phyloP scores from a whole-genome alignment of 2,797 vertebrate genomes.

The Tarsius wallacei region DNA sequence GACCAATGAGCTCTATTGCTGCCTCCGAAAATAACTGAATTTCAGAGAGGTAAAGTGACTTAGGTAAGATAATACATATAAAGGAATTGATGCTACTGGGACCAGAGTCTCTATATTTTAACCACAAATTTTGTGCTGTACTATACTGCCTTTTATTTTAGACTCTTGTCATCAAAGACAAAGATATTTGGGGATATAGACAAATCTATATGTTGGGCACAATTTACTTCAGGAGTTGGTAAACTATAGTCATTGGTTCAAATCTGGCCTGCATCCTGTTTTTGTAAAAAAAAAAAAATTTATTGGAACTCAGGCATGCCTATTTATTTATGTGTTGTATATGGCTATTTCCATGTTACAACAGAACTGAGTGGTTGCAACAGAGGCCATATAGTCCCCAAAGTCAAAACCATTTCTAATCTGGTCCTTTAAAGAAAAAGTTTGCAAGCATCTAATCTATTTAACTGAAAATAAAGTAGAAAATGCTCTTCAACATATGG shows the following conservation, averaged over 20 bases:
- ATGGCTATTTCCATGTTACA: not conserved
- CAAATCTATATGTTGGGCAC: not conserved
- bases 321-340: not conserved
- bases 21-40: not conserved
- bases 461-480: not conserved
- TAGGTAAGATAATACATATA: not conserved
- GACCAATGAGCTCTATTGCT: not conserved
- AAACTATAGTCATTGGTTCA: not conserved
- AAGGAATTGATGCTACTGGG: not conserved
- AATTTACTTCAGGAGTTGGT: not conserved
- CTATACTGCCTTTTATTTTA: slow-evolving; percentile 23
- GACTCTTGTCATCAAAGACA: not conserved
- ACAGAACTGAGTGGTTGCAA: not conserved
- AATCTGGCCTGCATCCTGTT: not conserved
- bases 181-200: not conserved
- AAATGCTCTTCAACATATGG: not conserved
- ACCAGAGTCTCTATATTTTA: not conserved
- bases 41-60: not conserved
- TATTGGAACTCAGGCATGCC: not conserved
- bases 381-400: not conserved
- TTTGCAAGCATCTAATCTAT: not conserved
- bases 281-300: not conserved
- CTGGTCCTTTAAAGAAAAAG: not conserved
- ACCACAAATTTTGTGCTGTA: not conserved
- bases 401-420: not conserved